Percentiles rank a stretch among this genome's conserved stretches.
Evolutionary conservation across 2,797 vertebrate genomes (phyloP).

Genomic region (Pangasius krempfi): DNA sequence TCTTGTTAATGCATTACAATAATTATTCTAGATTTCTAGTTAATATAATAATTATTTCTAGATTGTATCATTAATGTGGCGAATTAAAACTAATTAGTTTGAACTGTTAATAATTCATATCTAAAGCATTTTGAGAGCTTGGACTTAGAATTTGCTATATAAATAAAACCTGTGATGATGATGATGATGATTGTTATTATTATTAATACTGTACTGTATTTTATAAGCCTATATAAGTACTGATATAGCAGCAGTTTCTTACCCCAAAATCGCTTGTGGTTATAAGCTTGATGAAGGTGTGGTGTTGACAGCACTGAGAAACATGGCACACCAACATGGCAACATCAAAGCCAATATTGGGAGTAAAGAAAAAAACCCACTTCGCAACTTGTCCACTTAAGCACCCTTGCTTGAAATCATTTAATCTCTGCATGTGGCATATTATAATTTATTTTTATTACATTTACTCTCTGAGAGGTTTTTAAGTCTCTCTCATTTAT

Average conservation of each 20-base stretch:
- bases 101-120: neutral
- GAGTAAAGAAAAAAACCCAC: neutral
- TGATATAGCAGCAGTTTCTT: neutral
- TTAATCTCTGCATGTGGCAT: neutral
- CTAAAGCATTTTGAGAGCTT: neutral
- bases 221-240: neutral
- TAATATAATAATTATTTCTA: neutral
- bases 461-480: neutral
- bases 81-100: neutral
- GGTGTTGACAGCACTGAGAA: neutral
- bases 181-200: neutral
- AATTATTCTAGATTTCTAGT: neutral
- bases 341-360: conserved; percentile 9
- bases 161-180: neutral
- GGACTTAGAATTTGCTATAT: neutral
- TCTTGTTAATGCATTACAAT: neutral
- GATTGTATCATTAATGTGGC: neutral
- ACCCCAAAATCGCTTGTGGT: neutral
- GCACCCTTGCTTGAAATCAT: neutral
- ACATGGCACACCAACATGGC: neutral
- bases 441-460: conserved; percentile 14
- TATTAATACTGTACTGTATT: neutral
- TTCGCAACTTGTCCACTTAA: conserved; percentile 1
- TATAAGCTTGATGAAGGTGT: neutral
- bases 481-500: conserved; percentile 1